Evolutionary conservation across 1,140 invertebrate species (phyloP).

Genomic region (Anadara kagoshimensis): DNA sequence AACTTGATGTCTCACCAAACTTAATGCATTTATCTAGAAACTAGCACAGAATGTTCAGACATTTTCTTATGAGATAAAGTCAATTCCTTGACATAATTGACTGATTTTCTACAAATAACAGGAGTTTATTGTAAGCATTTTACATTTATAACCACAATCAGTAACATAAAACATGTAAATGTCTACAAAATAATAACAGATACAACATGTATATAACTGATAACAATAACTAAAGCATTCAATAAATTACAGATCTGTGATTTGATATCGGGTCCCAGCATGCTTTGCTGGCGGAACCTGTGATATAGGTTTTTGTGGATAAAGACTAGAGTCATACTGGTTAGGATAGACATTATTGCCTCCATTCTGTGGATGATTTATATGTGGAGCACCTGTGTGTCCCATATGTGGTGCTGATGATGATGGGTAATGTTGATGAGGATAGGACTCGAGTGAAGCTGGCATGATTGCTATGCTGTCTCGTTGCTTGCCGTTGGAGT

Average conservation of each 20-base stretch:
- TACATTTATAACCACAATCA: too few relatives aligned
- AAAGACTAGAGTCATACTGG: conserved; percentile 28
- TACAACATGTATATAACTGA: too few relatives aligned
- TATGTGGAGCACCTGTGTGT: neutral
- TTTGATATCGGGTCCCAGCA: conserved; percentile 27
- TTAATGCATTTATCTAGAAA: too few relatives aligned
- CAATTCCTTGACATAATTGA: too few relatives aligned
- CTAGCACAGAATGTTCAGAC: too few relatives aligned
- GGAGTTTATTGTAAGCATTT: too few relatives aligned
- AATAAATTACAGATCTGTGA: conserved; percentile 35
- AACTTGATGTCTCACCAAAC: too few relatives aligned
- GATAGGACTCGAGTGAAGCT: conserved; percentile 47
- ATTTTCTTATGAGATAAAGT: too few relatives aligned
- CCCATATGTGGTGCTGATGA: neutral
- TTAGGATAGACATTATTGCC: conserved; percentile 17
- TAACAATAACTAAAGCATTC: too few relatives aligned
- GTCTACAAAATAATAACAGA: too few relatives aligned
- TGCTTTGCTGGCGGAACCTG: conserved; percentile 31
- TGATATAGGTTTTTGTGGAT: conserved; percentile 22
- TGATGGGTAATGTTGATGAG: conserved; percentile 12
- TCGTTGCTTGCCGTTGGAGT: conserved; percentile 44
- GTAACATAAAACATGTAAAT: too few relatives aligned
- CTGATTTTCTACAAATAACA: too few relatives aligned
- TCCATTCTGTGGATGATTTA: conserved; percentile 17
- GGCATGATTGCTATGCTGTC: conserved; percentile 54